phyloP scores from a whole-genome alignment of 2,113 vertebrate genomes.

The Sebastes schlegelii region DNA sequence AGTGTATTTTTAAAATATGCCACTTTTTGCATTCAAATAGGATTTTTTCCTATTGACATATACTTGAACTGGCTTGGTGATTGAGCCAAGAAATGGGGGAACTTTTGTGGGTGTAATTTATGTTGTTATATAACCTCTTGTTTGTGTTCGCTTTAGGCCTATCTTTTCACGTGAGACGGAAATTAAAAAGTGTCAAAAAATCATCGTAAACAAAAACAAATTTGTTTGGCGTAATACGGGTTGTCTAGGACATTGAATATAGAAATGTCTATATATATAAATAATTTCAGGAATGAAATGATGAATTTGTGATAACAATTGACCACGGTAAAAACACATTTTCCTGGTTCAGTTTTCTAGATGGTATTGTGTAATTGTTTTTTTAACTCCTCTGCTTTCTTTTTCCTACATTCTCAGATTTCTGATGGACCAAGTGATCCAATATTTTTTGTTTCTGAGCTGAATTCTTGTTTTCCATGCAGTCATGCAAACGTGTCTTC shows the following conservation, averaged over 20 bases:
- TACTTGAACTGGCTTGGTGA: conserved; percentile 46
- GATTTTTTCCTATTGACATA: conserved; percentile 42
- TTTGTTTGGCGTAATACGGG: conserved; percentile 31
- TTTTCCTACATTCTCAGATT: neutral
- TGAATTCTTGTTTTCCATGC: neutral
- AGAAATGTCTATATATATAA: neutral
- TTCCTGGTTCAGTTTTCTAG: neutral
- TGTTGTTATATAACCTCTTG: neutral
- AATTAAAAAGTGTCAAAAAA: conserved; percentile 16
- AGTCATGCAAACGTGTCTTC: neutral
- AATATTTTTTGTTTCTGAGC: neutral
- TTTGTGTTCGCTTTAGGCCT: conserved; percentile 11
- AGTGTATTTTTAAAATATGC: conserved; percentile 9
- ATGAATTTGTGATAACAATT: neutral
- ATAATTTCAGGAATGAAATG: conserved; percentile 29
- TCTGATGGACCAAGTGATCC: conserved; percentile 23
- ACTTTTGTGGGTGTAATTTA: neutral
- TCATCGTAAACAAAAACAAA: neutral
- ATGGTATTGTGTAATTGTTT: neutral
- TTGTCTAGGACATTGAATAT: conserved; percentile 4
- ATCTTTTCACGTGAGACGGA: conserved; percentile 2
- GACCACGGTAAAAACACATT: neutral
- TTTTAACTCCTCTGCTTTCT: neutral
- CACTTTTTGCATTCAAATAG: conserved; percentile 36
- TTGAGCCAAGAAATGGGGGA: neutral